Conservation (phyloP, 2,888 invertebrate genomes). For the Epiblema foenella region DNA sequence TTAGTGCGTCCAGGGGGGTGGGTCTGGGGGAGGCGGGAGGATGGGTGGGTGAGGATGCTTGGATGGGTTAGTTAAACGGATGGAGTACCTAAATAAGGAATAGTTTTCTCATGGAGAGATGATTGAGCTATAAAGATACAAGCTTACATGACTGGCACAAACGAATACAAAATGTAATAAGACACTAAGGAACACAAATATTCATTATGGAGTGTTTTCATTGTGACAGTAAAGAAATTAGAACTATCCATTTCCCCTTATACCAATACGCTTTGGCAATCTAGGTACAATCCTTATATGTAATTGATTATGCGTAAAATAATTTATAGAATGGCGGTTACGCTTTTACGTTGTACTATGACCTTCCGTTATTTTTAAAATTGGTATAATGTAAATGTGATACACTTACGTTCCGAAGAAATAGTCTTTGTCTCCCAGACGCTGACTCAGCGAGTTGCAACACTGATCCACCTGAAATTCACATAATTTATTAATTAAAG, state of each 20-base stretch:
- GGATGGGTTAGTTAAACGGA: not conserved
- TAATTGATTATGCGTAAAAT: not conserved
- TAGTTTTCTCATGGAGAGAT: not conserved
- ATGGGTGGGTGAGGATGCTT: not conserved
- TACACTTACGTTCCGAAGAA: slow-evolving; percentile 92
- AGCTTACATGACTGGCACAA: not conserved
- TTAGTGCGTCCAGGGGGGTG: slow-evolving; percentile 88
- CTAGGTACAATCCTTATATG: not conserved
- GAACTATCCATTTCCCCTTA: not conserved
- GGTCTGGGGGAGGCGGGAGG: not conserved
- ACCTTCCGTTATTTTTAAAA: not conserved
- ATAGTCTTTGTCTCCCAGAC: slow-evolving; percentile 91
- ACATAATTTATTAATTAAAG: not conserved
- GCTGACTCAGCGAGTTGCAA: slow-evolving; percentile 93
- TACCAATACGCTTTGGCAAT: not conserved
- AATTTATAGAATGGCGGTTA: slow-evolving; percentile 21
- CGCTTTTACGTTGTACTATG: not conserved
- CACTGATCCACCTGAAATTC: slow-evolving; percentile 90
- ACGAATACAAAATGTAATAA: not conserved
- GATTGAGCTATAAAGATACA: not conserved
- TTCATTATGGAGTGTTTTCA: not conserved
- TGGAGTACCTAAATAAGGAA: not conserved
- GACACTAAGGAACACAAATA: not conserved
- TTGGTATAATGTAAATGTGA: not conserved
- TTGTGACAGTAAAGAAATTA: not conserved